Conservation (phyloP, 2,113 vertebrate species). For the Spea bombifrons region DNA sequence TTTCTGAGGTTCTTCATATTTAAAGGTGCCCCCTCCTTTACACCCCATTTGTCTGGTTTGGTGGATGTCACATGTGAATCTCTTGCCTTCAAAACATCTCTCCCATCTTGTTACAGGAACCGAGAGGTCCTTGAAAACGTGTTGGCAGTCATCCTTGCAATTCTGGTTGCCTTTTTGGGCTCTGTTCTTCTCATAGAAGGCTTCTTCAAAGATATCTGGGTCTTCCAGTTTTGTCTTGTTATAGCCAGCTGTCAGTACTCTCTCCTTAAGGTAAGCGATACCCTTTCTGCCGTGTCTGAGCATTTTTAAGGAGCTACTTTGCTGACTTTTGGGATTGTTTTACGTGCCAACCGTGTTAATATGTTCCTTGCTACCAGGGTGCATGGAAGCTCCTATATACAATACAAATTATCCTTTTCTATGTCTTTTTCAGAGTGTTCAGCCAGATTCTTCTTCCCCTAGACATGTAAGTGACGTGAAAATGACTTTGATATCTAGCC, state of each 20-base stretch:
- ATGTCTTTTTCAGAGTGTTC: constrained; percentile 82
- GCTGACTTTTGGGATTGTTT: background rate
- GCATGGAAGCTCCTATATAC: background rate
- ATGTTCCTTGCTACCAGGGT: too few species aligned
- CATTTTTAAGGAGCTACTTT: background rate
- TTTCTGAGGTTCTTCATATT: too few species aligned
- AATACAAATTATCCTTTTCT: background rate
- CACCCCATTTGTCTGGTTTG: too few species aligned
- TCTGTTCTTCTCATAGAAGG: constrained; percentile 91
- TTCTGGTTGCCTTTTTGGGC: constrained; percentile 95
- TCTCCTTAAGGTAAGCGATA: constrained; percentile 81
- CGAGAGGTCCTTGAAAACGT: constrained; percentile 93
- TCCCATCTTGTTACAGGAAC: constrained; percentile 70
- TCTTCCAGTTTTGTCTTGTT: constrained; percentile 98
- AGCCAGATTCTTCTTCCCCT: constrained; percentile 96
- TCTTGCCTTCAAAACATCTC: background rate
- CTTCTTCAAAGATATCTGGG: constrained; percentile 98
- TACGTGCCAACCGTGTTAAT: too few species aligned
- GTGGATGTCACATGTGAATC: too few species aligned
- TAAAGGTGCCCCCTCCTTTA: too few species aligned
- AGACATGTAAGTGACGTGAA: constrained; percentile 82
- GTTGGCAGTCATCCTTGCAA: constrained; percentile 85
- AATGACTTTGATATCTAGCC: too few species aligned
- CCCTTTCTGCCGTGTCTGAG: background rate
- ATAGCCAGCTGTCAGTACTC: constrained; percentile 99